These are phyloP conservation scores for Sphaerodactylus townsendi DNA, from an alignment of 2,113 vertebrate genomes.

Conservation along the genomic window DNA sequence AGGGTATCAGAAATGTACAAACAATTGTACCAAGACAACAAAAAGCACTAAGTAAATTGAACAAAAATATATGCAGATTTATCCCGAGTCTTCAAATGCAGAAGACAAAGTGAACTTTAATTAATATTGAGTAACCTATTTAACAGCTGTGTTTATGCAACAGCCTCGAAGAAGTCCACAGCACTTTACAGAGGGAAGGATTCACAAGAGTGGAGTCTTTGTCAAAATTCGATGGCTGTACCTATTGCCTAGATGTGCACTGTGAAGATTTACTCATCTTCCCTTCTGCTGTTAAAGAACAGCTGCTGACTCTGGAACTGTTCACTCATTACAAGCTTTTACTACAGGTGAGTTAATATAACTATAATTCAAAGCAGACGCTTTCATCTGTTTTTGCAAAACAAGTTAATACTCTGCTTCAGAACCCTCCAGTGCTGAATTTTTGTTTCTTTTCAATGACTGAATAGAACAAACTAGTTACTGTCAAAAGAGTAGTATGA, in stretches of 20 bases:
- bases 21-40: neutral
- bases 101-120: neutral
- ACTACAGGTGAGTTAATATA: conserved; percentile 81
- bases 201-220: conserved; percentile 79
- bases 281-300: conserved; percentile 79
- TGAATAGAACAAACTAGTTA: neutral
- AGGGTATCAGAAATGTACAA: neutral
- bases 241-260: conserved; percentile 84
- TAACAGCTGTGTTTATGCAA: conserved; percentile 39
- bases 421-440: neutral
- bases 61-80: neutral
- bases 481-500: neutral
- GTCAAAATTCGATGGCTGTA: conserved; percentile 69
- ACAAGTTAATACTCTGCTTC: neutral
- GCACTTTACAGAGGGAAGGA: conserved; percentile 75
- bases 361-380: neutral
- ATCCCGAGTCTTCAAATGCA: neutral
- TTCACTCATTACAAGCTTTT: conserved; percentile 81
- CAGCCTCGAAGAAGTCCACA: conserved; percentile 82
- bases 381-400: neutral
- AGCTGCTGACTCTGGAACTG: conserved; percentile 78
- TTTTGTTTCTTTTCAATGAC: neutral
- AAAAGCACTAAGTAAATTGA: neutral
- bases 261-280: conserved; percentile 85
- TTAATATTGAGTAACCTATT: conserved; percentile 28